phyloP scores from a whole-genome alignment of 2,113 vertebrate species.

The Apteryx mantelli region DNA sequence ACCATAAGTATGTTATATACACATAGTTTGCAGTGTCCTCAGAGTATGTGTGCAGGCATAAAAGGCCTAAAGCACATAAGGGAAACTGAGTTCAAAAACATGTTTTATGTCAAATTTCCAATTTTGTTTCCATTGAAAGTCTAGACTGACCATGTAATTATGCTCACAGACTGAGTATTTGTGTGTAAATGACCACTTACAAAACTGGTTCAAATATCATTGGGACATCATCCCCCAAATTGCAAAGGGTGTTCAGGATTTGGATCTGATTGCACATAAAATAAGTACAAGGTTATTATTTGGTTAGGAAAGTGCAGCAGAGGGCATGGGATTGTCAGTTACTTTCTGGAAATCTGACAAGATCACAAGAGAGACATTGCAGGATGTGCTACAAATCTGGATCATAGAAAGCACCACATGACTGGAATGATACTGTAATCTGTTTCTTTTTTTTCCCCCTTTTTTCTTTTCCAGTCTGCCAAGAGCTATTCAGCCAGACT shows the following conservation, averaged over 20 bases:
- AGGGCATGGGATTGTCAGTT: background rate
- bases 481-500: background rate
- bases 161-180: background rate
- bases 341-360: background rate
- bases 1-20: background rate
- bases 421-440: background rate
- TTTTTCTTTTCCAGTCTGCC: background rate
- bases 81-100: background rate
- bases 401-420: background rate
- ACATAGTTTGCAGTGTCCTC: background rate
- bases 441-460: background rate
- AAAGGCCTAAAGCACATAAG: background rate
- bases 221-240: background rate
- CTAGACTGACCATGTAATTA: background rate
- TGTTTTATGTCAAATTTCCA: background rate
- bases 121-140: background rate
- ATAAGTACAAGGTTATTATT: background rate
- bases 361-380: background rate
- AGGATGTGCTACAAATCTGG: background rate
- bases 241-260: background rate
- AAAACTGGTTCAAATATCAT: background rate
- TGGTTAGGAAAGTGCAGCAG: background rate
- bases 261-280: background rate
- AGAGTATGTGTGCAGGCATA: background rate
- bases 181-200: background rate